Conservation (phyloP, 1,140 invertebrate genomes). For the Lordiphosa collinella region DNA sequence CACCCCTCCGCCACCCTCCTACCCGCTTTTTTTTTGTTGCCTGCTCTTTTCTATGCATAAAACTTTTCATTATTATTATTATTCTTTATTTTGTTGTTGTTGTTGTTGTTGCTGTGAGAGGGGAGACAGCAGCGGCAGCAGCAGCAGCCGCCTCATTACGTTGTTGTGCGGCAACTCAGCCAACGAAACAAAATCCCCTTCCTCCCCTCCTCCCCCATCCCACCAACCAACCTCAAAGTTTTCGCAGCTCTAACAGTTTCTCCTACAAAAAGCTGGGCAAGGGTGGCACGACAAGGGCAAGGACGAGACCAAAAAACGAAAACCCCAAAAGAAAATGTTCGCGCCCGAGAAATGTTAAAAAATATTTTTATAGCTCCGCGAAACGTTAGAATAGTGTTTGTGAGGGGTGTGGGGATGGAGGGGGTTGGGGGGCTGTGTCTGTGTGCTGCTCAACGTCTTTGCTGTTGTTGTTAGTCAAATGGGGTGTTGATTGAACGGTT, state of each 20-base stretch:
- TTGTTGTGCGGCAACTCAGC: too few relatives aligned
- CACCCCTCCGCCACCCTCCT: background rate
- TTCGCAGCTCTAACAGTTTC: conserved; percentile 41
- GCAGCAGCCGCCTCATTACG: conserved; percentile 29
- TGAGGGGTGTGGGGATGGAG: too few relatives aligned
- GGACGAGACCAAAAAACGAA: too few relatives aligned
- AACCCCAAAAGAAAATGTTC: conserved; percentile 59
- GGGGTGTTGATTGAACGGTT: conserved; percentile 77
- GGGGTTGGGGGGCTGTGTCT: background rate
- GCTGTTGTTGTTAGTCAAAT: conserved; percentile 64
- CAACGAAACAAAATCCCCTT: conserved; percentile 2
- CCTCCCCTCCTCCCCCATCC: too few relatives aligned
- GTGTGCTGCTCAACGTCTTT: conserved; percentile 13
- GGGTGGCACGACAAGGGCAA: conserved; percentile 15
- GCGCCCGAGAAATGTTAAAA: conserved; percentile 70
- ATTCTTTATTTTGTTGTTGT: conserved; percentile 43
- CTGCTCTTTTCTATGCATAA: conserved; percentile 56
- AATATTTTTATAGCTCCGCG: conserved; percentile 75
- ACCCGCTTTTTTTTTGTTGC: conserved; percentile 49
- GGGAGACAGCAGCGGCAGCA: conserved; percentile 9
- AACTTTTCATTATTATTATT: conserved; percentile 68
- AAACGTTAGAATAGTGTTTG: conserved; percentile 76
- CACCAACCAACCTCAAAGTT: conserved; percentile 32
- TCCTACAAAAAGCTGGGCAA: conserved; percentile 4
- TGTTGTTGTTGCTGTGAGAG: conserved; percentile 9